Conservation (phyloP, 1,140 invertebrate genomes). For the Drosophila bipectinata region DNA sequence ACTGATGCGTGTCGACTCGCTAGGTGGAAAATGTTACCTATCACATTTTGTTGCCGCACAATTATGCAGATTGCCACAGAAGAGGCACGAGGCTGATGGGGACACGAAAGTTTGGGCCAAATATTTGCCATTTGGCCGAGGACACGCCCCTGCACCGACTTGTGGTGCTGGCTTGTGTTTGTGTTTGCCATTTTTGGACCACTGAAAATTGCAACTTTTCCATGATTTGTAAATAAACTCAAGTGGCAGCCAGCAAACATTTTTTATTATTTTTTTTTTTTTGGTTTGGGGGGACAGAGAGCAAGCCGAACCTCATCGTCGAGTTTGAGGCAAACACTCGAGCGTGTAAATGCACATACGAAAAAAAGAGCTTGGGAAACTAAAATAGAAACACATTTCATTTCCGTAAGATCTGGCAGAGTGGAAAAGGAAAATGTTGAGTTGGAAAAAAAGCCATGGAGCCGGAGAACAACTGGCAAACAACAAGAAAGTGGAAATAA, state of each 20-base stretch:
- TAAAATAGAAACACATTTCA: constrained; percentile 81
- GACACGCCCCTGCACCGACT: constrained; percentile 29
- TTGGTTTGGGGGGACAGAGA: background rate
- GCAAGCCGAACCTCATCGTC: constrained; percentile 27
- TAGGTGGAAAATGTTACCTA: constrained; percentile 42
- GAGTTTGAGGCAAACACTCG: constrained; percentile 64
- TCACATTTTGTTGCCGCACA: constrained; percentile 52
- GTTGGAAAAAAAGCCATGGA: constrained; percentile 10
- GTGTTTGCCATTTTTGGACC: constrained; percentile 36
- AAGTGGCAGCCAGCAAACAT: constrained; percentile 37
- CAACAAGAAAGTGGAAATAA: constrained; percentile 75
- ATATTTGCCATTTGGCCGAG: constrained; percentile 65
- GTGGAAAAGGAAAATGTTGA: constrained; percentile 62
- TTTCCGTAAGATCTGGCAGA: constrained; percentile 74
- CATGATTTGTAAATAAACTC: constrained; percentile 76
- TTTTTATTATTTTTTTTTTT: constrained; percentile 37
- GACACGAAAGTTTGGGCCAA: constrained; percentile 52
- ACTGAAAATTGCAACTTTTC: constrained; percentile 71
- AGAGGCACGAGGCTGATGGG: constrained; percentile 12
- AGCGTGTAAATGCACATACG: constrained; percentile 65
- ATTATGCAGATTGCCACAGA: constrained; percentile 73
- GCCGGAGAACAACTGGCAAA: constrained; percentile 56
- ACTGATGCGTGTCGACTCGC: constrained; percentile 14
- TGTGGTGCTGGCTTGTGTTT: constrained; percentile 51
- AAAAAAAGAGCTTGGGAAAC: constrained; percentile 44